Conservation (phyloP, 1,140 invertebrate species). For the Rhizoglyphus robini region DNA sequence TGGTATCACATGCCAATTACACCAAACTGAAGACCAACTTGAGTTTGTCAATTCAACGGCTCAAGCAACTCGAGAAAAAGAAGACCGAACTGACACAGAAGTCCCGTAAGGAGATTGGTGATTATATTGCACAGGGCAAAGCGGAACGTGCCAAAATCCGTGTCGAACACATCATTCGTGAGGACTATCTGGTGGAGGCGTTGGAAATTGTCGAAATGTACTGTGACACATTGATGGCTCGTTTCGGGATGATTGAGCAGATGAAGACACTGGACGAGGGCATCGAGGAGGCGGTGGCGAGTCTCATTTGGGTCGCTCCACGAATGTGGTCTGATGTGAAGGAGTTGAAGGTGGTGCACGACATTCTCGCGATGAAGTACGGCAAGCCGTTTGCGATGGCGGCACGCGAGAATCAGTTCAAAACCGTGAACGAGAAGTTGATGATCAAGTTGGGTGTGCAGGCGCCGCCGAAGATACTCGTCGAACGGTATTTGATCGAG, state of each 20-base stretch:
- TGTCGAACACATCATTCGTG: constrained; percentile 95
- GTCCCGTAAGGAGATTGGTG: constrained; percentile 90
- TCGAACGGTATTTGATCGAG: constrained; percentile 85
- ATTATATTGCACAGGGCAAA: constrained; percentile 73
- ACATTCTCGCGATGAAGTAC: constrained; percentile 81
- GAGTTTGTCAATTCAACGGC: constrained; percentile 71
- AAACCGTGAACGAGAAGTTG: constrained; percentile 81
- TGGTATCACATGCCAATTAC: constrained; percentile 46
- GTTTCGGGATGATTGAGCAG: constrained; percentile 92
- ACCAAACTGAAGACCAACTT: constrained; percentile 93
- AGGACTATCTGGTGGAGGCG: constrained; percentile 95
- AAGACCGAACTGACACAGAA: constrained; percentile 93
- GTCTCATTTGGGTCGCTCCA: constrained; percentile 89
- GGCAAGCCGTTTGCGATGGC: constrained; percentile 82
- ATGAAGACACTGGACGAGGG: constrained; percentile 95
- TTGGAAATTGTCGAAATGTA: constrained; percentile 99
- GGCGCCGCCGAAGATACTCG: constrained; percentile 84
- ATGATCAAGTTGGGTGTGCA: constrained; percentile 91
- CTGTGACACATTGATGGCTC: constrained; percentile 88
- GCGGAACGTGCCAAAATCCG: constrained; percentile 81
- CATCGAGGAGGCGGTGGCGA: constrained; percentile 86
- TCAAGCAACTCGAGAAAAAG: constrained; percentile 94
- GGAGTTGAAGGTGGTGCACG: constrained; percentile 83
- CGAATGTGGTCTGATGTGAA: constrained; percentile 39
- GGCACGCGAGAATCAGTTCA: constrained; percentile 53